Evolutionary conservation across 2,113 vertebrate species (phyloP), one percentile per base, ranked within the genome.

Genomic region (Tricholaema leucomelas): DNA sequence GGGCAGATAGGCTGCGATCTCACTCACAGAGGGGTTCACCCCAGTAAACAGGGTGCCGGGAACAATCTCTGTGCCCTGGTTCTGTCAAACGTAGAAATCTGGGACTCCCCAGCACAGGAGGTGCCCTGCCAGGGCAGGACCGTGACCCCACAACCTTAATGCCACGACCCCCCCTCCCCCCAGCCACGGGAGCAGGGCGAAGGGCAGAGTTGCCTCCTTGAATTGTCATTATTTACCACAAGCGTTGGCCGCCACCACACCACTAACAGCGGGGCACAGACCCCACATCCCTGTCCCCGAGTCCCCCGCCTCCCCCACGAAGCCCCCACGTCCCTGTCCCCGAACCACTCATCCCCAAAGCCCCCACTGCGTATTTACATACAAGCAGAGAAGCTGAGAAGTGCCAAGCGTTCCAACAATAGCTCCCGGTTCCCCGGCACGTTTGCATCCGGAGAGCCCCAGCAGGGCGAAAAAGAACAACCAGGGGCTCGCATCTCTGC

Each of bases 361-460:
- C 64, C 65, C 6, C 0, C 35, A 1, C 3, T 24, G 17, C 59
- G 1, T 5, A 25, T 66, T 56, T 14, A 33, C 19, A 44, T 2
- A 71, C 75, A 1, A 18, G 27, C 55, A 8, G 30, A 25, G 52
- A 8, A 38, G 56, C 42, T 1, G 25, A 31, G 36, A 44, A 38
- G 5, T 8, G 55, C 4, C 7, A 27, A 16, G 40, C 72, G 1
- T 14, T 10, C 27, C 55, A 44, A 36, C 70, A 61, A 54, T n/a
- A 50, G 52, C 17, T 10, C 56, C 40, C 58, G 8, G 60, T 44
- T 17, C 46, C 38, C 61, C 64, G 69, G 27, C 28, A 1, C 72
- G 5, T 25, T 20, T 4, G 9, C 72, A 16, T 38, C 17, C 81
- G 23, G 65, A 15, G 4, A 79, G 70, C 64, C 56, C 61, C 9